Percentiles rank a stretch among this genome's conserved stretches.
Evolutionary conservation across 2,888 invertebrate species (phyloP).

Genomic region (Villa cingulata): DNA sequence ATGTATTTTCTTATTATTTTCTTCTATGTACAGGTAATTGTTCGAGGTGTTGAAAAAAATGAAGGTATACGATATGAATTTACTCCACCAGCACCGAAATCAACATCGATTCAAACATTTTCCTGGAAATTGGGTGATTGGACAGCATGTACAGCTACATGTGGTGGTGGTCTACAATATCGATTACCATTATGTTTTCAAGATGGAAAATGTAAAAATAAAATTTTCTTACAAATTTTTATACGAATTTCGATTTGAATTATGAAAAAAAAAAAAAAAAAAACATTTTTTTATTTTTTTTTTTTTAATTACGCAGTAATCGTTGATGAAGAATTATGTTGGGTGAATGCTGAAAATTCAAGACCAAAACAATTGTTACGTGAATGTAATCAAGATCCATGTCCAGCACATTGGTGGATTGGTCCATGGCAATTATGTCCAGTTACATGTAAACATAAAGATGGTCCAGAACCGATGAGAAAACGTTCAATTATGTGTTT

Average conservation of each 20-base stretch:
- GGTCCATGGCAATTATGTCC: slow-evolving; percentile 79
- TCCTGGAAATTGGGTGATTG: slow-evolving; percentile 68
- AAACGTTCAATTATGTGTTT: slow-evolving; percentile 59
- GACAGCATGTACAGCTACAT: slow-evolving; percentile 62
- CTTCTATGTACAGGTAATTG: slow-evolving; percentile 44
- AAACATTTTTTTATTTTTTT: neutral
- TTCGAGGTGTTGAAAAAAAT: slow-evolving; percentile 58
- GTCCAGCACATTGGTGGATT: slow-evolving; percentile 72
- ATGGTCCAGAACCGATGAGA: slow-evolving; percentile 43
- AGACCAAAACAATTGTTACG: slow-evolving; percentile 48
- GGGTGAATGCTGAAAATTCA: slow-evolving; percentile 40
- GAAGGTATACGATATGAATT: slow-evolving; percentile 76
- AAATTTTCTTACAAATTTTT: neutral
- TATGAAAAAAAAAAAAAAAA: too few species aligned
- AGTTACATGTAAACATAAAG: slow-evolving; percentile 42
- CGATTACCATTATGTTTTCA: slow-evolving; percentile 39
- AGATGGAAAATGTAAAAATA: slow-evolving; percentile 38
- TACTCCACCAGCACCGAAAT: slow-evolving; percentile 40
- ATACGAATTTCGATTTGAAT: too few species aligned
- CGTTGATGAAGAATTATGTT: slow-evolving; percentile 47
- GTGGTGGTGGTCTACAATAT: slow-evolving; percentile 61
- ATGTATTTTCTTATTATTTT: neutral
- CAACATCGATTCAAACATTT: slow-evolving; percentile 48
- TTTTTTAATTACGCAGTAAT: slow-evolving; percentile 34
- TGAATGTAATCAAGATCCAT: slow-evolving; percentile 50